Evolutionary conservation across 2,113 vertebrate species (phyloP).

Genomic region (Anoplopoma fimbria): DNA sequence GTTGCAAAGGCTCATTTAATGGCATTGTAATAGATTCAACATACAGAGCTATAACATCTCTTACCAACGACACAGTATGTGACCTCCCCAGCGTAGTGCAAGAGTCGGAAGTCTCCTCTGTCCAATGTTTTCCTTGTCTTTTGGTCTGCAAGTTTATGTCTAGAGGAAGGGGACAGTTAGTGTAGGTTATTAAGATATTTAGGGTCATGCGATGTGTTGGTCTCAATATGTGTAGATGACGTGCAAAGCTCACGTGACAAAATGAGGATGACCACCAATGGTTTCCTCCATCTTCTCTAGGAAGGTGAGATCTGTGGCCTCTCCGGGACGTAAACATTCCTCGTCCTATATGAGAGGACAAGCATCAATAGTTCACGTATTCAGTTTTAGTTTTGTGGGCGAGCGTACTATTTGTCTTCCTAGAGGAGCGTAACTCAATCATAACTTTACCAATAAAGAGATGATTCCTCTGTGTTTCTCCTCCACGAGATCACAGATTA

Average conservation of each 20-base stretch:
- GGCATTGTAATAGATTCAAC: not conserved
- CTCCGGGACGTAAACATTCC: slow-evolving; percentile 94
- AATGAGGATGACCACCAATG: slow-evolving; percentile 93
- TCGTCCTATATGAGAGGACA: slow-evolving; percentile 86
- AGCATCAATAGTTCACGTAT: not conserved
- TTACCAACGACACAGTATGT: slow-evolving; percentile 95
- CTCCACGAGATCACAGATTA: slow-evolving; percentile 96
- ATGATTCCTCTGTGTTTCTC: slow-evolving; percentile 97
- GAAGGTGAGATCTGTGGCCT: slow-evolving; percentile 94
- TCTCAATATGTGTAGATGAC: not conserved
- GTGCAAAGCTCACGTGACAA: slow-evolving; percentile 88
- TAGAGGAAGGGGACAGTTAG: slow-evolving; percentile 58
- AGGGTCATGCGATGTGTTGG: not conserved
- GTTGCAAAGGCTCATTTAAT: not conserved
- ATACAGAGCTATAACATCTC: slow-evolving; percentile 36
- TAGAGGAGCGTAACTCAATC: not conserved
- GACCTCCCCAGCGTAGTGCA: slow-evolving; percentile 96
- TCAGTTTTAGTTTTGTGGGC: not conserved
- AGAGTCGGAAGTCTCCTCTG: slow-evolving; percentile 92
- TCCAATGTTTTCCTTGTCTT: slow-evolving; percentile 90
- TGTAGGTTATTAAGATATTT: not conserved
- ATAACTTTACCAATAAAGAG: slow-evolving; percentile 89
- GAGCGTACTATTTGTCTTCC: not conserved
- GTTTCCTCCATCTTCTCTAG: slow-evolving; percentile 95
- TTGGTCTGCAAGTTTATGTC: slow-evolving; percentile 92